Evolutionary conservation across 1,140 invertebrate species (phyloP), one percentile per base, ranked within the genome.

Genomic region (Cephus cinctus): DNA sequence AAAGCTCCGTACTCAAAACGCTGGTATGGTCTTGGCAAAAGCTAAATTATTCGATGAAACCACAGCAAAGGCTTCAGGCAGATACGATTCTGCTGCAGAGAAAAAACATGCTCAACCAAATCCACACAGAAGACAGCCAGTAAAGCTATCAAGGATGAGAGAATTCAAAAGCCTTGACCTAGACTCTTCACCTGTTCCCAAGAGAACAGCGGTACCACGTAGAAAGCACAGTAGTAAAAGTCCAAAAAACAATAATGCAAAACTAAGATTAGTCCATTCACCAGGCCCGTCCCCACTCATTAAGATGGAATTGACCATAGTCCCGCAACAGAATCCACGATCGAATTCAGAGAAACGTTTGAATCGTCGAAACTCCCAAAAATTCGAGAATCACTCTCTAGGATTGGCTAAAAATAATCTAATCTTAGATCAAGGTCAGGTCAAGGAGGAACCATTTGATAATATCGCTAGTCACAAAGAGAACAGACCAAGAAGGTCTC

Each of bases 11-110:
- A 76, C 75, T 22, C 81, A 84, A 65, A 86, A 86, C 61, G 82
- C 82, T 6, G 85, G 84, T 4, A 86, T 85, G 83, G 85, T 87
- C 1, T 54, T 84, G 22, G 83, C 81, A 0, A 85, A 84, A 69
- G 82, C 83, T 1, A 82, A 80, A 57, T 64, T 86, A 4, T 87
- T 86, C 56, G 82, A 85, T 54, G 76, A 77, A 5, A 67, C 80
- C 23, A 70, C 64, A 21, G 49, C 40, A 35, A 65, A 51, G 44
- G n/a, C 21, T 9, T 43, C 38, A n/a, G n/a, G n/a, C n/a, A n/a
- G n/a, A n/a, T n/a, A n/a, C 12, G 43, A 44, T 5, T 35, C 22
- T 42, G 50, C 8, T 2, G 40, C 16, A n/a, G 12, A 54, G 23
- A 46, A 52, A 32, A 41, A 20, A 15, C 41, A 45, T 36, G 27